Base-by-base conservation (phyloP, 2,888 invertebrate species). In the Malachius bipustulatus region DNA sequence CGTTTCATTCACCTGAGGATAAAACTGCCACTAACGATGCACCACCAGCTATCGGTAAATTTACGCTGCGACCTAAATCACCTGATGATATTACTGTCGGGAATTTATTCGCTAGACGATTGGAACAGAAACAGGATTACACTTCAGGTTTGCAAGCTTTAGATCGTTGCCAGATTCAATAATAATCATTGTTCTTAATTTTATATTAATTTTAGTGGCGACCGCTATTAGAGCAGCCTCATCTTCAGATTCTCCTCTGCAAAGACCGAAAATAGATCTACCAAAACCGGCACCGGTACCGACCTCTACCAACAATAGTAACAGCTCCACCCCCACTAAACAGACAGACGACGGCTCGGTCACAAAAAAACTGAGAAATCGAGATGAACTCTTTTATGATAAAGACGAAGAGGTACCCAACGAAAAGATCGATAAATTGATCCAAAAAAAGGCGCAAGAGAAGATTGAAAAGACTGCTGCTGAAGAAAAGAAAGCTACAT, bases 21-120 rank as follows among this genome's bases (percentile, higher is more conserved):
- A 9, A 24, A n/a, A 29, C 15, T 16, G 26, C 8, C 3, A 6
- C 14, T n/a, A 24, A 27, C 9, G 41, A 36, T 28, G 37, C 32
- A 8, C 38, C 37, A 15, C 9, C 24, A 6, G 46, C 52, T 16
- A 47, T 72, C 4, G 72, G 69, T 9, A 58, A 62, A 33, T 71
- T 71, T 46, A 55, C 56, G 19, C 40, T 74, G 10, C 63, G 69
- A 34, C 67, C 70, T 24, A 59, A 67, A 32, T 73, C 73, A 0
- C 70, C 74, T 0, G 73, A 75, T 27, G 52, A 60, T 37, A 69
- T 77, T 49, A 58, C 62, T 4, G 66, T 71, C 1, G 82, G 82
- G 1, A 71, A 73, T 45, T 61, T 80, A 45, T 82, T 82, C 63
- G 70, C 73, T 0, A 64, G 65, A 54, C 50, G 65, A 44, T 64